Evolutionary conservation across 1,140 invertebrate genomes (phyloP), one percentile per base, ranked within the genome.

Genomic region (Elymnias hypermnestra): DNA sequence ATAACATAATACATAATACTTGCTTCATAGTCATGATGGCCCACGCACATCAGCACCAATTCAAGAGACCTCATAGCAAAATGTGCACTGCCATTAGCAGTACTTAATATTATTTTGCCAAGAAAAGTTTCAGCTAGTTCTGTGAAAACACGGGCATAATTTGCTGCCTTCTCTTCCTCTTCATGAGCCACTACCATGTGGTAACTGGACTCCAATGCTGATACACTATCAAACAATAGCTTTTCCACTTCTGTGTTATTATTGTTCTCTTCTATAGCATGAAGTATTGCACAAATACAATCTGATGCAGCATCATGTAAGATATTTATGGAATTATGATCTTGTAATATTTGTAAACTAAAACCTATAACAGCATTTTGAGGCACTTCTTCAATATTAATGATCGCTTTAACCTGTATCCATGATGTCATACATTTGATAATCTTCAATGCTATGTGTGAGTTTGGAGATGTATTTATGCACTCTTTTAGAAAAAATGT

Each of bases 11-110:
- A n/a, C n/a, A n/a, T n/a, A n/a, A 10, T 42, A 51, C 54, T 62
- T 54, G 83, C 94, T 92, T 98, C 97, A 88, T 98, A 99, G 83
- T 99, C 97, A 83, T 98, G 96, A 89, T 99, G 97, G 0, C 96
- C 95, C 23, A 96, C 94, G 87, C 97, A 98, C 5, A 94, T 91
- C 6, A 99, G 86, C 18, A 98, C 91, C 61, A 98, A 87, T 74
- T 99, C 95, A 39, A 99, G 85, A 7, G 94, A 91, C 75, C 94
- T 93, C 21, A 98, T 88, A 17, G 95, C 92, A 81, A 96, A 95
- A 87, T 95, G 92, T 13, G 90, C 89, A 29, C 82, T 70, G 25
- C 89, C 86, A 54, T 86, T 85, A 13, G 78, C 69, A 52, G 83
- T 86, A 52, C 83, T 74, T 31, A 88, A 86, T 5, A 98, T 88